A percentile compares a stretch with the other conserved stretches of the same genome.
These are phyloP conservation scores for Setipinna tenuifilis DNA, from an alignment of 2,797 vertebrate genomes.

Conservation along the genomic window DNA sequence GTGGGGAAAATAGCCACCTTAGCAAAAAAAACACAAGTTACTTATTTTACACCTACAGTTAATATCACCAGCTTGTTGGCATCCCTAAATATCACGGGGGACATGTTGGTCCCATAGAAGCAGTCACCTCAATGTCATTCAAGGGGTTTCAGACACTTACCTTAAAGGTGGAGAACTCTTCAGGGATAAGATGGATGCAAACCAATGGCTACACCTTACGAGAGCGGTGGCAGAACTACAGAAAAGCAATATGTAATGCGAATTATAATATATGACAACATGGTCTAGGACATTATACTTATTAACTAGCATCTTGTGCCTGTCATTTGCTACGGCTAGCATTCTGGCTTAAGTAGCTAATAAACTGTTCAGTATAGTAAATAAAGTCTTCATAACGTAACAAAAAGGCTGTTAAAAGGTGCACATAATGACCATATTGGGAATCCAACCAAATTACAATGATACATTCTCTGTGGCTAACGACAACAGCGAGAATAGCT, in stretches of 20 bases:
- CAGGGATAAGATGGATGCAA: constrained; percentile 76
- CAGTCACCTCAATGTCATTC: background rate
- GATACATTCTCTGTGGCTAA: background rate
- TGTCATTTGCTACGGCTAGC: background rate
- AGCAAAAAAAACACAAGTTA: constrained; percentile 42
- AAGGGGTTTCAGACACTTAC: constrained; percentile 65
- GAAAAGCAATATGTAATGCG: constrained; percentile 32
- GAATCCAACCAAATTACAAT: background rate
- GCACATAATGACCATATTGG: background rate
- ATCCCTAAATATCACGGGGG: background rate
- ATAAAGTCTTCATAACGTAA: background rate
- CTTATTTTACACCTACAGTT: background rate
- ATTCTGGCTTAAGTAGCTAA: background rate
- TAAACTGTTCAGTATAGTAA: background rate
- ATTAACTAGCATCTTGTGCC: background rate
- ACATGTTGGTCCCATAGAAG: background rate
- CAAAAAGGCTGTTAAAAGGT: background rate
- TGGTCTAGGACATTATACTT: background rate
- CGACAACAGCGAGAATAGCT: background rate
- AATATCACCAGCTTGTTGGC: too few species aligned
- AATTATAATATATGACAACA: background rate
- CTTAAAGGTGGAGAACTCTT: constrained; percentile 82
- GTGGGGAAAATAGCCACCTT: background rate
- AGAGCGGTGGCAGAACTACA: constrained; percentile 67
- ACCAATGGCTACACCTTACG: constrained; percentile 75